phyloP scores from a whole-genome alignment of 1,140 invertebrate species.

The Acromyrmex charruanus region DNA sequence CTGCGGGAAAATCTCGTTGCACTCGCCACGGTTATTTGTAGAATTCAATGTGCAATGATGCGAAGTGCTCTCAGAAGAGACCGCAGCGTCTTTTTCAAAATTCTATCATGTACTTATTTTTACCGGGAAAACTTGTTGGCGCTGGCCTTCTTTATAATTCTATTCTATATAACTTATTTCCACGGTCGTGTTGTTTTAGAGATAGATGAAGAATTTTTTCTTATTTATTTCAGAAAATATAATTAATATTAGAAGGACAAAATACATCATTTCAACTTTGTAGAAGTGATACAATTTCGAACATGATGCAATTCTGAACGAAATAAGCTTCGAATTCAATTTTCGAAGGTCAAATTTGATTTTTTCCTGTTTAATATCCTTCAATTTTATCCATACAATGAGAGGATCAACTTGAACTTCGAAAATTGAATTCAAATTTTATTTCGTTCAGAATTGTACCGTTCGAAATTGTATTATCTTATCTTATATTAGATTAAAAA shows the following conservation, averaged over 20 bases:
- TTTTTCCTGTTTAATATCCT: too few relatives aligned
- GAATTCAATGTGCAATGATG: conserved; percentile 60
- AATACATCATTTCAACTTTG: background rate
- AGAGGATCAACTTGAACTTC: too few relatives aligned
- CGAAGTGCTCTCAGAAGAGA: conserved; percentile 38
- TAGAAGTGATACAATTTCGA: too few relatives aligned
- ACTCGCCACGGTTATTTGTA: conserved; percentile 49
- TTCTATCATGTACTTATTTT: conserved; percentile 48
- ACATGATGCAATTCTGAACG: too few relatives aligned
- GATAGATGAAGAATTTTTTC: background rate
- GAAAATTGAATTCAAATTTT: too few relatives aligned
- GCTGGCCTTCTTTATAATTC: background rate
- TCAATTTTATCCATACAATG: too few relatives aligned
- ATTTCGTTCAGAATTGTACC: too few relatives aligned
- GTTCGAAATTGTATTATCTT: too few relatives aligned
- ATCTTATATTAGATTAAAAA: conserved; percentile 8
- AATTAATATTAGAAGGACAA: background rate
- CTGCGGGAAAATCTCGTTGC: conserved; percentile 49
- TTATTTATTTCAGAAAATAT: background rate
- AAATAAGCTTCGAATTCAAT: too few relatives aligned
- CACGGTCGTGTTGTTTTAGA: background rate
- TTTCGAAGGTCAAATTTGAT: too few relatives aligned
- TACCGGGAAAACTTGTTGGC: background rate
- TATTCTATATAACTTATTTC: background rate
- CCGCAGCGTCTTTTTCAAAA: conserved; percentile 15